Conservation (phyloP, 1,140 invertebrate genomes). For the Drosophila subpulchrella region DNA sequence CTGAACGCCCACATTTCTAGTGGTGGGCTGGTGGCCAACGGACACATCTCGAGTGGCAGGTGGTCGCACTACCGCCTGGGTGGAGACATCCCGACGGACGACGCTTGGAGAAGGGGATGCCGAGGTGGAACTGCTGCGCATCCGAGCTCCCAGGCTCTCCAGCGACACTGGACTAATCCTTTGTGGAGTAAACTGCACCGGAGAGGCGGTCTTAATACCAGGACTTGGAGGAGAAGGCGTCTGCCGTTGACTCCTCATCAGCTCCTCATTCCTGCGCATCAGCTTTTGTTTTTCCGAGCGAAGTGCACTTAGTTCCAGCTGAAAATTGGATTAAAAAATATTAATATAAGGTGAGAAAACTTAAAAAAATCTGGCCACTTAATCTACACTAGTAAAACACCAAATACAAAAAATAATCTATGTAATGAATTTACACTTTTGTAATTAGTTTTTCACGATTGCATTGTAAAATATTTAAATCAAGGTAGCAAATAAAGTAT, state of each 20-base stretch:
- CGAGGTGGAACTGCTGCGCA: conserved; percentile 68
- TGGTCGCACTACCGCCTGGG: conserved; percentile 86
- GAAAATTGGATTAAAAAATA: background rate
- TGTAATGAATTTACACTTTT: too few species aligned
- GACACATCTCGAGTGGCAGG: conserved; percentile 66
- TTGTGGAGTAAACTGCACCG: conserved; percentile 77
- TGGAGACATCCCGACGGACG: conserved; percentile 87
- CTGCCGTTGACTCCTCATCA: conserved; percentile 84
- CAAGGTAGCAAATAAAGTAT: too few species aligned
- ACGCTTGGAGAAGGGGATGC: conserved; percentile 43
- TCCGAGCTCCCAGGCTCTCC: conserved; percentile 73
- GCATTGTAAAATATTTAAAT: too few species aligned
- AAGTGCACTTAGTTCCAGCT: conserved; percentile 89
- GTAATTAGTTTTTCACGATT: too few species aligned
- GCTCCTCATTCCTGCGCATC: conserved; percentile 85
- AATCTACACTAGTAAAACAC: too few species aligned
- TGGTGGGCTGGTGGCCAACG: conserved; percentile 41
- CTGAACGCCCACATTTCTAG: conserved; percentile 57
- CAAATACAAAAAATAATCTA: too few species aligned
- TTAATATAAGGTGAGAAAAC: background rate
- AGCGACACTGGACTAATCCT: conserved; percentile 78
- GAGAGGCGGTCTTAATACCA: conserved; percentile 62
- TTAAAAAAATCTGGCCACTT: too few species aligned
- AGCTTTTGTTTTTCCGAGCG: conserved; percentile 91
- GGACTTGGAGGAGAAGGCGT: conserved; percentile 67